Base-by-base conservation (phyloP, 2,113 vertebrate genomes). In the Machaerirhynchus nigripectus region DNA sequence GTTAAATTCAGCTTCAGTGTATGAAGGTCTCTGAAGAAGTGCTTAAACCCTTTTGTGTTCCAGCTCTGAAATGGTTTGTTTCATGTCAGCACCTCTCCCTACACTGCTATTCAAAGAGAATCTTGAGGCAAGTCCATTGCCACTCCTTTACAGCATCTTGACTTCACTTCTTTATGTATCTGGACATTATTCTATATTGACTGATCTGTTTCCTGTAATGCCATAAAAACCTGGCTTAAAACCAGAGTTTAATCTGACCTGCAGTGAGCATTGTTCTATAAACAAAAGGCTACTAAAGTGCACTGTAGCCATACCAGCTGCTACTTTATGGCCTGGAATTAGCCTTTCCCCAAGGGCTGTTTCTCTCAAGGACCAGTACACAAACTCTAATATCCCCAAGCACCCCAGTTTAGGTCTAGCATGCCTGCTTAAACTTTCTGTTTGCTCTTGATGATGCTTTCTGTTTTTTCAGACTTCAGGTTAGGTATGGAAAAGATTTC, bases 171-270 rank as follows among this genome's bases (percentile, higher is more conserved):
- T 76, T 82, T 79, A 40, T 12, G 3, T 52, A 68, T 44, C 37
- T 76, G n/a, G 6, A 15, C 23, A 30, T 68, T 76, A 71, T 89
- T 69, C 61, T 46, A 1, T 89, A 89, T 44, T 63, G 61, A 52
- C 40, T 47, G 61, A 78, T 82, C 31, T 56, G 6, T 70, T 87
- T 78, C 84, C 49, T 2, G 2, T 47, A 87, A 93, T 61, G 42
- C 53, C 63, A 69, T 95, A 93, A 94, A 96, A 91, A 37, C 46
- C 67, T 94, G 95, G 78, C 67, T 90, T 65, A 64, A 88, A 93
- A n/a, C 26, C 81, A 87, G 84, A 35, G 46, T 92, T 94, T 91
- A 69, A 85, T 69, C 67, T 94, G 82, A 76, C 50, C 87, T 77
- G 82, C 24, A 28, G 53, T 37, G 20, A 78, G 74, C 65, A 87